Evolutionary conservation across 1,140 invertebrate genomes (phyloP).

Genomic region (Trypoxylus dichotomus): DNA sequence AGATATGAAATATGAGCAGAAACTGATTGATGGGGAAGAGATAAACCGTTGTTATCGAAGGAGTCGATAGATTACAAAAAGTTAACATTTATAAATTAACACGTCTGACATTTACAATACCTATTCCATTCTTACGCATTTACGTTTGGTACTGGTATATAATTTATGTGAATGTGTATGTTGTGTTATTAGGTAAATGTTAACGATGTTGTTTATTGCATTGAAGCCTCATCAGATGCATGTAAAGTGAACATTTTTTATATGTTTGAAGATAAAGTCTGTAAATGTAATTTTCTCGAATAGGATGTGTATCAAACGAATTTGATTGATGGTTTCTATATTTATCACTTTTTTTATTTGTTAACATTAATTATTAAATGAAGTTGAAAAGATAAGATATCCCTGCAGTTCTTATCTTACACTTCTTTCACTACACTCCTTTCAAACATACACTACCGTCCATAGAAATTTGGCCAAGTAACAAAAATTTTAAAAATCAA

Average conservation of each 20-base stretch:
- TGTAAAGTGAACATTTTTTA: too few species aligned
- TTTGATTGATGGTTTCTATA: neutral
- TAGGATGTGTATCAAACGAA: too few species aligned
- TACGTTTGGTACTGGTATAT: neutral
- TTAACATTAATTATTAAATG: too few species aligned
- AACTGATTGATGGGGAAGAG: neutral
- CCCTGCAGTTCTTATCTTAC: too few species aligned
- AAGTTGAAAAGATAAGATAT: neutral
- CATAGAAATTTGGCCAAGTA: too few species aligned
- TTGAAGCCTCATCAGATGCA: neutral
- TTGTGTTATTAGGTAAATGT: neutral
- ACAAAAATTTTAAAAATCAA: too few species aligned
- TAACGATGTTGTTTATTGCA: neutral
- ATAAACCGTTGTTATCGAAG: neutral
- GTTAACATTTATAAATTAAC: neutral
- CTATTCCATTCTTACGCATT: neutral
- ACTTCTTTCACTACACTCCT: too few species aligned
- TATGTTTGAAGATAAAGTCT: too few species aligned
- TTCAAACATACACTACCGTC: too few species aligned
- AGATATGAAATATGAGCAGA: too few species aligned
- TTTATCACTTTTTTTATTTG: too few species aligned
- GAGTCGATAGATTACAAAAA: neutral
- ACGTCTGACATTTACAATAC: neutral
- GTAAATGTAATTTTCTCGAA: too few species aligned
- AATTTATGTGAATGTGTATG: neutral